phyloP scores from a whole-genome alignment of 2,113 vertebrate species.

The Canis aureus region DNA sequence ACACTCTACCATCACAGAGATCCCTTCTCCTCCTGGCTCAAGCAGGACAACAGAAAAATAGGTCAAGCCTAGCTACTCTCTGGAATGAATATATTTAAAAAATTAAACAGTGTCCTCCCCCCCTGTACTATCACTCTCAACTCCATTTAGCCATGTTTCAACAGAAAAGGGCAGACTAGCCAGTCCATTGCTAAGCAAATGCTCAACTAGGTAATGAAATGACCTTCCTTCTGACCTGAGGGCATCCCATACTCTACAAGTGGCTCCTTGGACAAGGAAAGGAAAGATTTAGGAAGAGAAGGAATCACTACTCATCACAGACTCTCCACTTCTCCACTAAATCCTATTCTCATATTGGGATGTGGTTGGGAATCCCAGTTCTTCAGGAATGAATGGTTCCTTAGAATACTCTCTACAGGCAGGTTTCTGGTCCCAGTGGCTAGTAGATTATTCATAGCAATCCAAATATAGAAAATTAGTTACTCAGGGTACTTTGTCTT shows the following conservation, averaged over 20 bases:
- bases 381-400: background rate
- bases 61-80: background rate
- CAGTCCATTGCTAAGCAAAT: background rate
- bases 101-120: background rate
- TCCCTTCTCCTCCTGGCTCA: background rate
- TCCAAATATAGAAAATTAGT: conserved; percentile 69
- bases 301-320: background rate
- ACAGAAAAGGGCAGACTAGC: background rate
- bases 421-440: conserved; percentile 3
- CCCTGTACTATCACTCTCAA: background rate
- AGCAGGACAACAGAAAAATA: background rate
- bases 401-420: background rate
- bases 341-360: background rate
- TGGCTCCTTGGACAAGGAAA: background rate
- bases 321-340: background rate
- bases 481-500: conserved; percentile 71
- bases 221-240: background rate
- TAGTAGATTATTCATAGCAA: conserved; percentile 58
- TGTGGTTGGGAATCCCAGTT: background rate
- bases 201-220: background rate
- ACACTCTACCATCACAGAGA: background rate
- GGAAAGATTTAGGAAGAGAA: background rate
- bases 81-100: background rate
- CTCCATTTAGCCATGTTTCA: background rate
- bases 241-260: background rate